Base-by-base conservation (phyloP, 2,888 invertebrate species). In the Euphydryas editha region DNA sequence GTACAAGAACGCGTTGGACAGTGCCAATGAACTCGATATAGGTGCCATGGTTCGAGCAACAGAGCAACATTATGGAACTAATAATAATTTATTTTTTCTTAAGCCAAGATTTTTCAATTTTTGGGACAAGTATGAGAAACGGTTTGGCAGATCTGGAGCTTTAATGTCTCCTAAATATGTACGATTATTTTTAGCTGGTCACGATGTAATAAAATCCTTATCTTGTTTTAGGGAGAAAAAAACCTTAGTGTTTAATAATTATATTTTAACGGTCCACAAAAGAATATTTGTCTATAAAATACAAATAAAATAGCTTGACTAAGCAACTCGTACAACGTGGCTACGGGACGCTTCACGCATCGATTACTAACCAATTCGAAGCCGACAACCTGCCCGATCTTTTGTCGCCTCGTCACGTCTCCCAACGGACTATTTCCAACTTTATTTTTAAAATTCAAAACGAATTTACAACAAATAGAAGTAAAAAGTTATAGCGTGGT, bases 291-390 rank as follows among this genome's bases (percentile, higher is more conserved):
- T 51, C n/a, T 51, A 21, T 15, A 51, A 24, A 51, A 54, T n/a
- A 54, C 36, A 39, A 55, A 65, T 39, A 55, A 59, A 64, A 56
- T 37, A 59, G 21, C 39, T 60, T 30, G 30, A 51, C 65, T 49
- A 62, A 62, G 47, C 54, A 47, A 56, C 36, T 55, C 44, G 58
- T 65, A 42, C 64, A 57, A n/a, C 51, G 59, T 49, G 51, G 58
- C 56, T 61, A 67, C 67, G 74, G 75, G 78, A 42, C 78, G 85
- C 81, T 90, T 90, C 86, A 91, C 89, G 90, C 90, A 86, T 87
- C 91, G 85, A 87, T 89, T 87, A 86, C 86, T 83, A 87, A 88
- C 88, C 90, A 89, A 91, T 90, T 90, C 86, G 81, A 83, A 86
- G 80, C 85, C 80, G 81, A 84, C 84, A 86, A 88, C 88, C 88